Conservation (phyloP, 2,888 invertebrate genomes). For the Liposcelis brunnea region DNA sequence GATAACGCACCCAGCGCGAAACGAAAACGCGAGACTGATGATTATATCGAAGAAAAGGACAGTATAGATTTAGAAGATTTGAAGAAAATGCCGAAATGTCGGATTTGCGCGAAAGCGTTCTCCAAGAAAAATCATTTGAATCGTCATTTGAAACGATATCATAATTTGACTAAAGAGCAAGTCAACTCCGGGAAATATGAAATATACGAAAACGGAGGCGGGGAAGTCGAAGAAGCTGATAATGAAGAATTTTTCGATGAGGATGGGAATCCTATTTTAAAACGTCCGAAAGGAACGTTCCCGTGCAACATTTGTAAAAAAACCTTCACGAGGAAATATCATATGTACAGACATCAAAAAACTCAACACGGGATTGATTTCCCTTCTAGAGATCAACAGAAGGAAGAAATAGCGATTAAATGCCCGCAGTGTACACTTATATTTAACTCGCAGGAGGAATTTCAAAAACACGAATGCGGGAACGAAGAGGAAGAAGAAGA, state of each 20-base stretch:
- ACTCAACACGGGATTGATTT: slow-evolving; percentile 14
- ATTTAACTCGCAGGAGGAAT: not conserved
- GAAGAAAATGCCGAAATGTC: slow-evolving; percentile 8
- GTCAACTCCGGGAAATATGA: slow-evolving; percentile 4
- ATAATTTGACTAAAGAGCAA: slow-evolving; percentile 5
- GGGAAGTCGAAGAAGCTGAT: not conserved
- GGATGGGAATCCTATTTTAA: not conserved
- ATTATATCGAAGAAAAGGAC: slow-evolving; percentile 3
- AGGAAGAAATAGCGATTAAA: not conserved
- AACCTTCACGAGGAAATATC: slow-evolving; percentile 19
- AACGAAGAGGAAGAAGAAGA: not conserved
- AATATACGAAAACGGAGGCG: slow-evolving; percentile 5
- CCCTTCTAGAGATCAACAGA: slow-evolving; percentile 2
- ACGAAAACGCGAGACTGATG: not conserved
- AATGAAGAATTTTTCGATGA: slow-evolving; percentile 1
- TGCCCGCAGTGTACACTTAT: not conserved
- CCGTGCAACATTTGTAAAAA: slow-evolving; percentile 17
- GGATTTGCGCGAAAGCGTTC: slow-evolving; percentile 8
- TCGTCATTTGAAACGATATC: slow-evolving; percentile 6
- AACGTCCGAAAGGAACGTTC: slow-evolving; percentile 13
- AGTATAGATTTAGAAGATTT: slow-evolving; percentile 3
- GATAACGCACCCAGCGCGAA: too few species aligned
- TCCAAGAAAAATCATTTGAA: slow-evolving; percentile 5
- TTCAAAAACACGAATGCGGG: slow-evolving; percentile 1
- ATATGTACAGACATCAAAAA: slow-evolving; percentile 17